These are phyloP conservation scores for Drosophila falleni DNA, from an alignment of 2,888 invertebrate species.

Conservation along the genomic window DNA sequence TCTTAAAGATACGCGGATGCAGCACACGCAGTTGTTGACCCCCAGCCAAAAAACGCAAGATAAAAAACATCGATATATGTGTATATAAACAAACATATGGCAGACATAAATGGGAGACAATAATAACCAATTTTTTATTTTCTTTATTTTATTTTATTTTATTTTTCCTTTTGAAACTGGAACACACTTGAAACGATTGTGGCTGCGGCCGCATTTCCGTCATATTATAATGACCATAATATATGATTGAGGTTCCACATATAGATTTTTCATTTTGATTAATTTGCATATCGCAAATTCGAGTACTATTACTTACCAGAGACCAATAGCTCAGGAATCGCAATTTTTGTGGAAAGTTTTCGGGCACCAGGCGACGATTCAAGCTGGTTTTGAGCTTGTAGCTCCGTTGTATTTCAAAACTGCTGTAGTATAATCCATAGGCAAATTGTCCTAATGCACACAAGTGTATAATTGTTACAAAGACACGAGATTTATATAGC, in stretches of 20 bases:
- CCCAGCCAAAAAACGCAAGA: conserved; percentile 26
- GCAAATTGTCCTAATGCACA: conserved; percentile 84
- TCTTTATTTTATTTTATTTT: conserved; percentile 2
- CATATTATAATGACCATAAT: conserved; percentile 52
- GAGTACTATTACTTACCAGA: conserved; percentile 85
- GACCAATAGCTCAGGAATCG: conserved; percentile 87
- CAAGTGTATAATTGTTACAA: conserved; percentile 84
- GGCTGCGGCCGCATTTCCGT: conserved; percentile 63
- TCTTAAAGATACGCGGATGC: conserved; percentile 50
- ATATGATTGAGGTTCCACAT: conserved; percentile 15
- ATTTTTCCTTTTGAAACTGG: conserved; percentile 22
- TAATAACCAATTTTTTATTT: conserved; percentile 47
- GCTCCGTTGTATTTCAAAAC: conserved; percentile 81
- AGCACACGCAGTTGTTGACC: conserved; percentile 65
- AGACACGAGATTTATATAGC: conserved; percentile 84
- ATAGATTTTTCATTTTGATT: conserved; percentile 3
- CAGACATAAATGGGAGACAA: conserved; percentile 68
- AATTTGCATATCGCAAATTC: conserved; percentile 1
- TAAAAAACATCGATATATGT: conserved; percentile 11
- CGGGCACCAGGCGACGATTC: conserved; percentile 81
- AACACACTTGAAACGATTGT: conserved; percentile 67
- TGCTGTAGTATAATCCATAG: conserved; percentile 86
- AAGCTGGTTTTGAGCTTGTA: conserved; percentile 77
- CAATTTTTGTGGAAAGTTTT: conserved; percentile 83
- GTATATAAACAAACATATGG: conserved; percentile 70